Conservation (phyloP, 2,113 vertebrate genomes). For the Origma solitaria region DNA sequence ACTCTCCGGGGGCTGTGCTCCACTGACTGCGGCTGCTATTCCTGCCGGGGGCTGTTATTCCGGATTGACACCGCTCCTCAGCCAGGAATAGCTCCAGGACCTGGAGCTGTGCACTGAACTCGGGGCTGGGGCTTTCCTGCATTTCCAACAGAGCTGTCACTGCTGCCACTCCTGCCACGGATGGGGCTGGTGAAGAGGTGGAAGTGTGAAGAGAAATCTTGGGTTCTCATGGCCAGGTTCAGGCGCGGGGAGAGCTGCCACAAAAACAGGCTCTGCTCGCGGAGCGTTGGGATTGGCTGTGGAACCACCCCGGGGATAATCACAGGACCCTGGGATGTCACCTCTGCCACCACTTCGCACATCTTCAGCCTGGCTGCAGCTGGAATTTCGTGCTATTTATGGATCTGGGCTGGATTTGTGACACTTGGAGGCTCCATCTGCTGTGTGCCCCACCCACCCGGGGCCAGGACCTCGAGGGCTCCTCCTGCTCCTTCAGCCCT, state of each 20-base stretch:
- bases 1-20: neutral
- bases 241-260: neutral
- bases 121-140: neutral
- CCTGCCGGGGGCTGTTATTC: neutral
- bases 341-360: neutral
- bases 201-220: neutral
- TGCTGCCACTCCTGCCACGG: rapidly evolving
- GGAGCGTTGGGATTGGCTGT: rapidly evolving
- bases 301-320: rapidly evolving
- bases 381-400: neutral
- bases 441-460: rapidly evolving
- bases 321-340: neutral
- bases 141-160: neutral
- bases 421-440: neutral
- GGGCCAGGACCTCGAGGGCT: neutral
- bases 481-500: neutral
- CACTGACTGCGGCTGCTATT: neutral
- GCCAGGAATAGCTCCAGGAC: neutral
- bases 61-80: neutral
- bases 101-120: neutral
- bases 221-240: neutral
- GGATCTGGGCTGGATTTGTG: neutral
- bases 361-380: neutral
- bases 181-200: neutral
- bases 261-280: neutral